Base-by-base conservation (phyloP, 2,113 vertebrate species). In the Vulpes vulpes region DNA sequence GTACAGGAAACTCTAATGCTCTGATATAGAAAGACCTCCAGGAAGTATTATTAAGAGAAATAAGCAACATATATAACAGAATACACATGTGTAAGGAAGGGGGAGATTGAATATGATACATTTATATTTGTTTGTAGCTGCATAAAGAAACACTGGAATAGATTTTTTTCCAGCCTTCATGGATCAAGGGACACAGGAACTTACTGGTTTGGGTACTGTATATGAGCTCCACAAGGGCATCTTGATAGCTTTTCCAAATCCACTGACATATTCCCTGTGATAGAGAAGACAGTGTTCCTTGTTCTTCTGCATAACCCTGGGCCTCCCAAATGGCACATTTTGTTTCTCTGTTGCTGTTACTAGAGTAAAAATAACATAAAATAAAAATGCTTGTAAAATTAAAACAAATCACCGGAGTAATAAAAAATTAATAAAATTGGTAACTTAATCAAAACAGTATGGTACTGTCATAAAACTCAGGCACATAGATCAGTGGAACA, bases 181-280 rank as follows among this genome's bases (percentile, higher is more conserved):
- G 23, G 57, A 14, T 67, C 65, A 59, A 22, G 2, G 43, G 43
- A 65, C 71, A 25, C 4, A 19, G 43, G 30, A 87, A 98, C 99
- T 97, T 95, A 99, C 99, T 7, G 98, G 97, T 38, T 98, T 99
- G 27, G 98, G 86, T n/a, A 99, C 5, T 5, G 99, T 99, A 96
- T 99, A 99, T 20, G 99, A 99, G 93, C 98, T 99, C 99, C 99
- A 99, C 92, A 99, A 86, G 0, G 99, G 99, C 99, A 99, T 99
- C 94, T 94, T 67, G 38, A 98, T 90, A 0, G 94, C 62, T 22
- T 97, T 90, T 89, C 99, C 99, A 97, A 99, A 99, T 65, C 97
- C 99, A n/a, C 98, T 99, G 98, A 99, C 92, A 67, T 99, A 99
- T 3, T 98, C 99, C 9, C 98, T 95, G 3, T 99, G 99, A 51